A percentile compares a stretch with the other conserved stretches of the same genome.
These are phyloP conservation scores for Metopolophium dirhodum DNA, from an alignment of 1,140 invertebrate species.

Conservation along the genomic window DNA sequence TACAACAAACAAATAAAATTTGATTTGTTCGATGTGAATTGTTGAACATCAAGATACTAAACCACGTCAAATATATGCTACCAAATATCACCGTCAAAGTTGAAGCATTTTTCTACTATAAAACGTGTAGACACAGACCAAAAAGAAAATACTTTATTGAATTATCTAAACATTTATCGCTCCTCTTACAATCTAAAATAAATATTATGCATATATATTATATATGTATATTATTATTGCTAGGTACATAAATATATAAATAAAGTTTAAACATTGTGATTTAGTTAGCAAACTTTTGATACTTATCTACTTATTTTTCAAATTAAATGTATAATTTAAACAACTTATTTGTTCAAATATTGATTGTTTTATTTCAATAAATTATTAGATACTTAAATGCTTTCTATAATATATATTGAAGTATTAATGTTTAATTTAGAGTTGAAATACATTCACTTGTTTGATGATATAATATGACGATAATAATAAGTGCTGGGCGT, in stretches of 20 bases:
- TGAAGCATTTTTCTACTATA: background rate
- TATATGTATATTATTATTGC: no score
- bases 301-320: background rate
- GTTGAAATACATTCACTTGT: constrained; percentile 1
- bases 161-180: background rate
- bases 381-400: background rate
- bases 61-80: background rate
- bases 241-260: background rate
- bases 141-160: background rate
- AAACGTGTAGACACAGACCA: background rate
- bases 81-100: background rate
- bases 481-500: background rate
- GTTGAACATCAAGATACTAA: background rate
- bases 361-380: background rate
- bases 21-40: background rate
- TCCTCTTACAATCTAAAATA: background rate
- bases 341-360: background rate
- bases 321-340: background rate
- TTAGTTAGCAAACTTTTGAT: background rate
- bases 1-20: background rate
- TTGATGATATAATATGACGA: constrained; percentile 8
- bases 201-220: background rate
- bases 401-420: background rate
- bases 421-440: background rate
- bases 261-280: background rate